Evolutionary conservation across 2,113 vertebrate genomes (phyloP).

Genomic region (Esox niger): DNA sequence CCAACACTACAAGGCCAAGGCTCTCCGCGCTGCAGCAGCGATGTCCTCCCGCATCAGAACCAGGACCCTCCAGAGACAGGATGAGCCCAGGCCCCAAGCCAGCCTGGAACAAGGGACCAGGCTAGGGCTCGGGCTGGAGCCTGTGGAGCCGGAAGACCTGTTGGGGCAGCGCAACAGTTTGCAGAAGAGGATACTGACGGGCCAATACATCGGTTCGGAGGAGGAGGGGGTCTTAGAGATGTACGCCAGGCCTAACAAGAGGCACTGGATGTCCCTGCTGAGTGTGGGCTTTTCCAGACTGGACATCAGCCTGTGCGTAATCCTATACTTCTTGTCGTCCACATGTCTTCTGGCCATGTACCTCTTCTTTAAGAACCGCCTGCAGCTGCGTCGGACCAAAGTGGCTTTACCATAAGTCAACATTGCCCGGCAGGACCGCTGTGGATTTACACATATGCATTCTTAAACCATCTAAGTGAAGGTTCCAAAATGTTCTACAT

Average conservation of each 20-base stretch:
- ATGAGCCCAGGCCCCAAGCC: slow-evolving; percentile 51
- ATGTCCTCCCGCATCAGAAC: slow-evolving; percentile 39
- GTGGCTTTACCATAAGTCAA: slow-evolving; percentile 52
- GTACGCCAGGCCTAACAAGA: slow-evolving; percentile 14
- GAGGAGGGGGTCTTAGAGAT: slow-evolving; percentile 11
- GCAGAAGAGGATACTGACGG: slow-evolving; percentile 56
- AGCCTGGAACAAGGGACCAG: slow-evolving; percentile 41
- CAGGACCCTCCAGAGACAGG: slow-evolving; percentile 51
- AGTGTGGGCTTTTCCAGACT: slow-evolving; percentile 82
- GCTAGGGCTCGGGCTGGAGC: slow-evolving; percentile 6
- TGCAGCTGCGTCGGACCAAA: slow-evolving; percentile 63
- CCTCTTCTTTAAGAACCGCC: slow-evolving; percentile 79
- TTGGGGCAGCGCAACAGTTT: slow-evolving; percentile 28
- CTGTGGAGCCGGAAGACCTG: neutral
- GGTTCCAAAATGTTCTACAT: neutral
- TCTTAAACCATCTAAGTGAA: neutral
- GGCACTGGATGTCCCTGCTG: slow-evolving; percentile 77
- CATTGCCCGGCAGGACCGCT: no score
- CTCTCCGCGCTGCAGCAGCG: slow-evolving; percentile 50
- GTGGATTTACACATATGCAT: neutral
- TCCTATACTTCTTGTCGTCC: slow-evolving; percentile 84
- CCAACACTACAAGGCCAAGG: slow-evolving; percentile 78
- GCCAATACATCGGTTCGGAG: slow-evolving; percentile 41
- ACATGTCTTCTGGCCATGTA: slow-evolving; percentile 86
- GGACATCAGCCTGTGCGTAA: slow-evolving; percentile 86